Base-by-base conservation (phyloP, 2,113 vertebrate genomes). In the Passer domesticus region DNA sequence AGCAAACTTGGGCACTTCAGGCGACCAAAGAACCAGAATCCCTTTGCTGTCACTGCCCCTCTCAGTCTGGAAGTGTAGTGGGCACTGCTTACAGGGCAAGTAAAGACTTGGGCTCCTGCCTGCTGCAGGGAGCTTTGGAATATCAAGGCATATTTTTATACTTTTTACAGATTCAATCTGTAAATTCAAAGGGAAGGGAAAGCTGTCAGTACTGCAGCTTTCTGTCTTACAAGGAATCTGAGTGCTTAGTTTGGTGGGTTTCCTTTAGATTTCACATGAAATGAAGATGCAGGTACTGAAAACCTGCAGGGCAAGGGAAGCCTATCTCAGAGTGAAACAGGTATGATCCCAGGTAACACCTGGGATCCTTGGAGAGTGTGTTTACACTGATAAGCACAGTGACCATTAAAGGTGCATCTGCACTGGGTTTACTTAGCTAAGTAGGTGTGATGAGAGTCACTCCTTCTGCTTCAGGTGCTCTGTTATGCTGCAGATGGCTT, bases 241-340 rank as follows among this genome's bases (percentile, higher is more conserved):
- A 17, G 1, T 68, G 14, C 14, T 85, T 85, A 13, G 8, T 75
- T 31, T 18, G 13, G 8, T 60, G 18, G 75, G 5, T 69, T 72
- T 60, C n/a, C 39, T 58, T 69, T 37, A 21, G 6, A 1, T 81
- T 76, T 80, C 25, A 8, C 28, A 8, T 67, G 6, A 81, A 64
- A 55, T 35, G 10, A 33, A 66, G 31, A 6, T 50, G 9, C 9
- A 69, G 68, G 30, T 39, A 39, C 15, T 0, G 17, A 27, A 44
- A 63, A 44, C 3, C 11, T 30, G 23, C 10, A 44, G 37, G 3
- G 1, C 7, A 21, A 19, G 46, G 50, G 30, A 55, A 31, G 37
- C 1, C 0, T 20, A 9, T 70, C 31, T 66, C 1, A 0, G 39
- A 52, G 43, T n/a, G 30, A 30, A 37, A 17, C 6, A 47, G 49